phyloP scores from a whole-genome alignment of 2,113 vertebrate genomes.

The Tragelaphus strepsiceros region DNA sequence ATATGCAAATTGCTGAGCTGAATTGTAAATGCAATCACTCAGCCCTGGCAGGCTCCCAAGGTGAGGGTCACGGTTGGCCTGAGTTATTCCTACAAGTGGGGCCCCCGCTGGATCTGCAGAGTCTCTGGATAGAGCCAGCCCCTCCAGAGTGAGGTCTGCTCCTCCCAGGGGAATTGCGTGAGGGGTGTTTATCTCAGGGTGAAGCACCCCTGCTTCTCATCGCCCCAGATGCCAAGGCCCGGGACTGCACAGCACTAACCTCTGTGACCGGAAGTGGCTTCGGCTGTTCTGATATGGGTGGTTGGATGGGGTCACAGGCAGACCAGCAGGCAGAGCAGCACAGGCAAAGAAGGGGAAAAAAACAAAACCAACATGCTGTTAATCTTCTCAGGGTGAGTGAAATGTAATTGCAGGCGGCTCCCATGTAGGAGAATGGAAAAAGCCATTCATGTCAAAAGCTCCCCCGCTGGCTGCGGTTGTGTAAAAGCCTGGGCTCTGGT shows the following conservation, averaged over 20 bases:
- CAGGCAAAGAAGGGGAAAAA: constrained; percentile 37
- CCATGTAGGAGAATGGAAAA: neutral
- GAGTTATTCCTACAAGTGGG: constrained; percentile 39
- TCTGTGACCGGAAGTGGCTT: constrained; percentile 19
- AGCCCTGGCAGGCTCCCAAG: constrained; percentile 25
- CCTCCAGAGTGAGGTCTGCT: neutral
- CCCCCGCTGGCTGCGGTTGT: neutral
- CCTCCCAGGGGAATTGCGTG: neutral
- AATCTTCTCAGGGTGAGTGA: constrained; percentile 71
- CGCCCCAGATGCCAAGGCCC: constrained; percentile 18
- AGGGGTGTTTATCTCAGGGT: constrained; percentile 33
- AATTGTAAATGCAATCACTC: constrained; percentile 73
- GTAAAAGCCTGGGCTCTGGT: neutral
- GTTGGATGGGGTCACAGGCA: neutral
- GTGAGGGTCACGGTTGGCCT: constrained; percentile 16
- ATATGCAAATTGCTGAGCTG: constrained; percentile 67
- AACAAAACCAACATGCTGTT: constrained; percentile 51
- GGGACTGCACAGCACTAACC: constrained; percentile 61
- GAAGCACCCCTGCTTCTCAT: neutral
- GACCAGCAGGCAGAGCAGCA: constrained; percentile 19
- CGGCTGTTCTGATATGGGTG: neutral
- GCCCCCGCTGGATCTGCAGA: neutral
- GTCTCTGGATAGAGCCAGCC: neutral
- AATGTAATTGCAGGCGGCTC: constrained; percentile 80
- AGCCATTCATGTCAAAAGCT: neutral